These are phyloP conservation scores for Leontopithecus rosalia DNA, from an alignment of 2,797 vertebrate genomes.

Conservation along the genomic window DNA sequence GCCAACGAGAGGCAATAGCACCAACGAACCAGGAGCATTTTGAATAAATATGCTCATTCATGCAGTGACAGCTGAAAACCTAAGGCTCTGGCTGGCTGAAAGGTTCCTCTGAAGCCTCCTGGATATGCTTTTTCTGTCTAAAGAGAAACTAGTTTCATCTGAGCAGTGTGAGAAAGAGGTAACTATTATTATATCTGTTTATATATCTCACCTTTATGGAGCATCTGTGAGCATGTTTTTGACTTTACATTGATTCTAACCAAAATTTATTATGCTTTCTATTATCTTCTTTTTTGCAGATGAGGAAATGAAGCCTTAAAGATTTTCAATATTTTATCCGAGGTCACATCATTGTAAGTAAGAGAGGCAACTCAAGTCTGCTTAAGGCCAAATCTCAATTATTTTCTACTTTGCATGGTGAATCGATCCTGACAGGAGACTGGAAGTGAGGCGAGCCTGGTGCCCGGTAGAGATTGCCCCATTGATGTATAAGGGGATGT, in stretches of 20 bases:
- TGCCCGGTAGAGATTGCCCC: rapidly evolving
- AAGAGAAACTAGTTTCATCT: not conserved
- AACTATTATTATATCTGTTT: not conserved
- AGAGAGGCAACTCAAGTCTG: not conserved
- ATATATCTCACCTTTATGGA: not conserved
- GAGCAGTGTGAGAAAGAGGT: not conserved
- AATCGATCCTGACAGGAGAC: not conserved
- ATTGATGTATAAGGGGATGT: not conserved
- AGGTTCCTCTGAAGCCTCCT: not conserved
- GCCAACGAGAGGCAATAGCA: rapidly evolving
- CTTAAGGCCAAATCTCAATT: not conserved
- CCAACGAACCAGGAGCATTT: not conserved
- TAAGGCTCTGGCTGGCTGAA: not conserved
- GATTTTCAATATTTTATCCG: not conserved
- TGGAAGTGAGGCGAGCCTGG: not conserved
- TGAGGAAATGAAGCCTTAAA: not conserved
- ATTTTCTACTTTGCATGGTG: no score
- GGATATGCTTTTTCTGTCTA: not conserved
- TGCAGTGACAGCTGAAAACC: not conserved
- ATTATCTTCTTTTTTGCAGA: not conserved
- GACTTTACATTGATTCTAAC: not conserved
- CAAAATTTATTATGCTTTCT: not conserved
- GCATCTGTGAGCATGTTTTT: not conserved
- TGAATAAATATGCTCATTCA: not conserved
- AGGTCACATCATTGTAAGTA: not conserved